Conservation (phyloP, 30 jellyfish, hydroid and myxozoan species). For the Kudoa iwatai region DNA sequence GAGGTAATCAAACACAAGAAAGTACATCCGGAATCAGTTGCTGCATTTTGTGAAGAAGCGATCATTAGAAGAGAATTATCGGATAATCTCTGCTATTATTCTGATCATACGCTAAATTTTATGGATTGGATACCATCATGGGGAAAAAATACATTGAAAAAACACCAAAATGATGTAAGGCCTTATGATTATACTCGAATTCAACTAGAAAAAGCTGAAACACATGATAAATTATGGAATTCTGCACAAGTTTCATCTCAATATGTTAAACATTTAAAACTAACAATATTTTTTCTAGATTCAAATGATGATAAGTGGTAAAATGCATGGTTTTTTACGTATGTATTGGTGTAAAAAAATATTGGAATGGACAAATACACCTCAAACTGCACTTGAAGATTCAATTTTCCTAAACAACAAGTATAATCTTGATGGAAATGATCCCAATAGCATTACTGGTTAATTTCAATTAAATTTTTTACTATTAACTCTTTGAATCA, state of each 20-base stretch:
- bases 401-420: slow-evolving; percentile 14
- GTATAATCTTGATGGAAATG: slow-evolving; percentile 28
- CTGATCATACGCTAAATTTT: background rate
- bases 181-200: slow-evolving; percentile 7
- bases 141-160: slow-evolving; percentile 20
- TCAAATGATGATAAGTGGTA: slow-evolving; percentile 18
- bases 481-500: too few relatives aligned
- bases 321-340: slow-evolving; percentile 43
- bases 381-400: slow-evolving; percentile 11
- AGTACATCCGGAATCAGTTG: slow-evolving; percentile 8
- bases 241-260: slow-evolving; percentile 17
- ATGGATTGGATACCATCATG: slow-evolving; percentile 9
- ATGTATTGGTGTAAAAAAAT: slow-evolving; percentile 68
- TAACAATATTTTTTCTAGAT: background rate
- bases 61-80: slow-evolving; percentile 20
- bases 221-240: slow-evolving; percentile 39
- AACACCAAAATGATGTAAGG: slow-evolving; percentile 17
- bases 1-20: slow-evolving; percentile 8
- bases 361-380: slow-evolving; percentile 38
- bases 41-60: slow-evolving; percentile 20
- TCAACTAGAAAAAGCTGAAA: slow-evolving; percentile 9
- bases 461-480: too few relatives aligned
- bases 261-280: background rate
- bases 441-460: slow-evolving; percentile 37
- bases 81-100: slow-evolving; percentile 20